These are phyloP conservation scores for Iguana delicatissima DNA, from an alignment of 2,797 vertebrate species.

Conservation along the genomic window DNA sequence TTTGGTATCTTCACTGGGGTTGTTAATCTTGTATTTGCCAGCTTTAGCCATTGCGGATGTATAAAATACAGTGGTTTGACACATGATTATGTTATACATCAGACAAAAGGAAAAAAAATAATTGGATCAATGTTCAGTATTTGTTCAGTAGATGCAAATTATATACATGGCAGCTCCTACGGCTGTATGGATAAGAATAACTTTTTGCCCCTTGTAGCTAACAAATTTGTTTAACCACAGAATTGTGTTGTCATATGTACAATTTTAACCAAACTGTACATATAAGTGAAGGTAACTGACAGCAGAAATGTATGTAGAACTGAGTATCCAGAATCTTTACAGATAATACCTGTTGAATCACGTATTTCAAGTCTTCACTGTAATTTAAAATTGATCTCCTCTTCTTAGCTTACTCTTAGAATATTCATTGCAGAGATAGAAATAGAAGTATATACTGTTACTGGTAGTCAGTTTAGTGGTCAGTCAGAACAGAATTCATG, in stretches of 20 bases:
- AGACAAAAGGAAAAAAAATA: neutral
- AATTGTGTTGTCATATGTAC: neutral
- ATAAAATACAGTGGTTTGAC: neutral
- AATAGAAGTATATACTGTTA: neutral
- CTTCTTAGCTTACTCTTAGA: slow-evolving; percentile 23
- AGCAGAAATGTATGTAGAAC: slow-evolving; percentile 42
- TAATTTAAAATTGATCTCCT: slow-evolving; percentile 42
- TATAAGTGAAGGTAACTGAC: slow-evolving; percentile 38
- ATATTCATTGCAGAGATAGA: neutral
- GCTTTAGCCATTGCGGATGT: neutral
- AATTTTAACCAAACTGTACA: slow-evolving; percentile 1
- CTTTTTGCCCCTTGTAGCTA: slow-evolving; percentile 17
- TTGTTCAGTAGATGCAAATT: too few species aligned
- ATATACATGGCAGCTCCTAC: too few species aligned
- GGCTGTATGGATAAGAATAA: neutral
- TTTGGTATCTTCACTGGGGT: slow-evolving; percentile 57
- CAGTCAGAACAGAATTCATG: neutral
- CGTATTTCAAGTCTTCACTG: slow-evolving; percentile 60
- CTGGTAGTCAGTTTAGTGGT: neutral
- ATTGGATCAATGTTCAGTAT: too few species aligned
- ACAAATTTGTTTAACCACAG: neutral
- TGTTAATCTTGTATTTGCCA: slow-evolving; percentile 49
- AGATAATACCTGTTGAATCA: slow-evolving; percentile 1
- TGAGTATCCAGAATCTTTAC: slow-evolving; percentile 21
- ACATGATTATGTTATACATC: neutral